Conservation (phyloP, 2,888 invertebrate species). For the Eumerus sabulonum region DNA sequence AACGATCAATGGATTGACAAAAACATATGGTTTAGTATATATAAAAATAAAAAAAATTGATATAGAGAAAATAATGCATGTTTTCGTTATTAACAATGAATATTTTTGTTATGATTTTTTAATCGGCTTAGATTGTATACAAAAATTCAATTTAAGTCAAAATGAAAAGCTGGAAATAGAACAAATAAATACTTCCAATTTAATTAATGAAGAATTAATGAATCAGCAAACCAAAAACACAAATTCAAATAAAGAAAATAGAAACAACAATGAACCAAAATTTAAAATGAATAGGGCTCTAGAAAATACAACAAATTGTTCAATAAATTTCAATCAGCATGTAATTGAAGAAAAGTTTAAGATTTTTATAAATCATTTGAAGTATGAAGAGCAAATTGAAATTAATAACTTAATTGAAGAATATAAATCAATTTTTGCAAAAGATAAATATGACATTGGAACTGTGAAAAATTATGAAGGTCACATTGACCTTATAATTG, state of each 20-base stretch:
- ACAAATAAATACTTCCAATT: slow-evolving; percentile 17
- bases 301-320: slow-evolving; percentile 12
- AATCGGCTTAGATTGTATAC: slow-evolving; percentile 57
- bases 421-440: slow-evolving; percentile 68
- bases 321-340: slow-evolving; percentile 60
- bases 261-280: background rate
- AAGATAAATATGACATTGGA: slow-evolving; percentile 71
- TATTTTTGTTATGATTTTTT: slow-evolving; percentile 58
- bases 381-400: slow-evolving; percentile 40
- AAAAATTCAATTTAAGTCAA: slow-evolving; percentile 50
- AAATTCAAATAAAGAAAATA: background rate
- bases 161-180: slow-evolving; percentile 54
- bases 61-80: slow-evolving; percentile 47
- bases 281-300: slow-evolving; percentile 3
- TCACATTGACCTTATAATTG: slow-evolving; percentile 62
- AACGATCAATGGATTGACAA: slow-evolving; percentile 49
- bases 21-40: slow-evolving; percentile 27
- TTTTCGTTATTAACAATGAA: slow-evolving; percentile 51
- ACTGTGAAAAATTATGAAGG: slow-evolving; percentile 71
- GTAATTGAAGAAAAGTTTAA: slow-evolving; percentile 38
- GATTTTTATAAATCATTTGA: slow-evolving; percentile 29
- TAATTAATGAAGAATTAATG: background rate
- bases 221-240: no score
- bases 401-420: slow-evolving; percentile 67
- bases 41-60: slow-evolving; percentile 57